phyloP scores from a whole-genome alignment of 2,113 vertebrate genomes.

The Sakesphorus luctuosus region DNA sequence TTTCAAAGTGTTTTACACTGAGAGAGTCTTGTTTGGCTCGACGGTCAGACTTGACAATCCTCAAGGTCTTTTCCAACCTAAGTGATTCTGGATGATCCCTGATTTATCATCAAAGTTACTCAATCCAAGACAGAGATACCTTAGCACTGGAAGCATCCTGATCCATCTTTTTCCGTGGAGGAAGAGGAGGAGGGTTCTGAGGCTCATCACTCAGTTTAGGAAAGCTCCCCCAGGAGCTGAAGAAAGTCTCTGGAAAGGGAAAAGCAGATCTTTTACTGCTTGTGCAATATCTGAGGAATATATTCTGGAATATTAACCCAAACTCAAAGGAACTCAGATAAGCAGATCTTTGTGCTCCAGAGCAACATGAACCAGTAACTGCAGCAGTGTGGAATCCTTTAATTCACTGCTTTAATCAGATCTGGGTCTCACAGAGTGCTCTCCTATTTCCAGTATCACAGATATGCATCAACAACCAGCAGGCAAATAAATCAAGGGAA shows the following conservation, averaged over 20 bases:
- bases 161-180: conserved; percentile 91
- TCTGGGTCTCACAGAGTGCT: background rate
- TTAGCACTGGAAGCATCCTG: conserved; percentile 81
- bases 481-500: background rate
- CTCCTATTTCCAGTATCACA: background rate
- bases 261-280: conserved; percentile 16
- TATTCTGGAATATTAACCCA: background rate
- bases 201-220: conserved; percentile 88
- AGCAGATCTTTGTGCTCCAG: background rate
- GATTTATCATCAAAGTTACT: background rate
- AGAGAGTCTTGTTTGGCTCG: background rate
- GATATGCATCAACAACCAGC: background rate
- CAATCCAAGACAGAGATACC: conserved; percentile 20
- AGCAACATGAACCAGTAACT: background rate
- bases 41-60: background rate
- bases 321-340: background rate
- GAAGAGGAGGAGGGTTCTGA: conserved; percentile 90
- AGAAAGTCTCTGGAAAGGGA: conserved; percentile 83
- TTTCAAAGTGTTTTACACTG: background rate
- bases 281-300: background rate
- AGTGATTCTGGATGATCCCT: background rate
- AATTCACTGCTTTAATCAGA: background rate
- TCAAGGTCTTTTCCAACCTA: background rate
- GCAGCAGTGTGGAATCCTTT: background rate
- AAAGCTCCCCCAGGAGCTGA: conserved; percentile 90